Evolutionary conservation across 2,113 vertebrate genomes (phyloP).

Genomic region (Galeopterus variegatus): DNA sequence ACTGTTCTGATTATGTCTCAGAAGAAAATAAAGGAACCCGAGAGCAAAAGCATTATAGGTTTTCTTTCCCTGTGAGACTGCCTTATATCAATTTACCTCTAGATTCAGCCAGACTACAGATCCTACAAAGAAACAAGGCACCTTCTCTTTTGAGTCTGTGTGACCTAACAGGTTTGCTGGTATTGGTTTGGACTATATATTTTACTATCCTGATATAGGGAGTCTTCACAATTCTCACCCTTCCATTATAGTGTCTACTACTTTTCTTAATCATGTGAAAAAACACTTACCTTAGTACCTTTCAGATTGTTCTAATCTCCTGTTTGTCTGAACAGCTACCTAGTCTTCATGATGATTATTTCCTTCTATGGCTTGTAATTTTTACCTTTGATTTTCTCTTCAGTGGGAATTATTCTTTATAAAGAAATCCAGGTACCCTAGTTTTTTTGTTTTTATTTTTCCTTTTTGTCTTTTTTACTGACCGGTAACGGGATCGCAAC

Average conservation of each 20-base stretch:
- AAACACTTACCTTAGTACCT: neutral
- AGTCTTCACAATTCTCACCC: slow-evolving; percentile 1
- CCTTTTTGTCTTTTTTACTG: too few species aligned
- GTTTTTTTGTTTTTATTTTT: too few species aligned
- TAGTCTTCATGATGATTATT: slow-evolving; percentile 25
- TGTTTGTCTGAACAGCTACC: neutral
- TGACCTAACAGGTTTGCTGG: neutral
- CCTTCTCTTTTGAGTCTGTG: neutral
- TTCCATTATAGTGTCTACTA: neutral
- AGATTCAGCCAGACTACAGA: slow-evolving; percentile 31
- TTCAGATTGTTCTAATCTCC: neutral
- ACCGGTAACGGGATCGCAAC: too few species aligned
- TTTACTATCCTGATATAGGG: neutral
- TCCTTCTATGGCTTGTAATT: neutral
- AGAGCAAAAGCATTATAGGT: neutral
- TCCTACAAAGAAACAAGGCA: neutral
- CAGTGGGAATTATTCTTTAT: neutral
- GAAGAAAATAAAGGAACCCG: slow-evolving; percentile 25
- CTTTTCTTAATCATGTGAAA: slow-evolving; percentile 47
- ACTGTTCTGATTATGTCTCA: neutral
- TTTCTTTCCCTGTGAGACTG: neutral
- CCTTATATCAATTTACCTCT: neutral
- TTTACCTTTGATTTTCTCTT: slow-evolving; percentile 51
- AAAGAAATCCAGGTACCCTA: neutral
- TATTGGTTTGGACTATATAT: neutral